A percentile compares a stretch with the other conserved stretches of the same genome.
phyloP scores from a whole-genome alignment of 2,113 vertebrate species.

The Campylomormyrus tamandua region DNA sequence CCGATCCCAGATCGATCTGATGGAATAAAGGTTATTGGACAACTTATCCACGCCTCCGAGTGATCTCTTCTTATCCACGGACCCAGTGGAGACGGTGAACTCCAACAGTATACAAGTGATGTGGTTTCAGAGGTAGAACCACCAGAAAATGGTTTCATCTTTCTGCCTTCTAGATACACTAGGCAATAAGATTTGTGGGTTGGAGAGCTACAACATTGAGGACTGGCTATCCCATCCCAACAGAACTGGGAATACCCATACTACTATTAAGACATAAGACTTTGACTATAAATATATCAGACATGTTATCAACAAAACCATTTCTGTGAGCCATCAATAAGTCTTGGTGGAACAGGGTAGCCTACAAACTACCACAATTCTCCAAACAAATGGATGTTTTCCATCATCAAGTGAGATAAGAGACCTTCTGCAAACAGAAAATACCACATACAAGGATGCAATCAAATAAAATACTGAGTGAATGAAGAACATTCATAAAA shows the following conservation, averaged over 20 bases:
- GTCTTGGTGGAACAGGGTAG: not conserved
- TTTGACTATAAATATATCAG: not conserved
- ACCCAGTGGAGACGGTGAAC: no score
- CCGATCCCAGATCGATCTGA: no score
- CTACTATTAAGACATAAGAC: not conserved
- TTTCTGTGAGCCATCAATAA: not conserved
- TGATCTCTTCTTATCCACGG: no score
- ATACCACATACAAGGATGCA: not conserved
- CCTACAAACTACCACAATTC: not conserved
- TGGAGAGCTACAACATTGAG: not conserved
- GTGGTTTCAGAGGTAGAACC: not conserved
- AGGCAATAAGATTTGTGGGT: not conserved
- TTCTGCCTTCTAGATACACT: not conserved
- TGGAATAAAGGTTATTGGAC: no score
- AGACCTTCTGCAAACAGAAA: not conserved
- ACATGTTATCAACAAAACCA: not conserved
- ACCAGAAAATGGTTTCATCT: not conserved
- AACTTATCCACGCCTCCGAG: no score
- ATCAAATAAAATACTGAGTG: not conserved
- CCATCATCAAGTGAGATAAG: not conserved
- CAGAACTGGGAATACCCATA: not conserved
- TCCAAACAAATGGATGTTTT: not conserved
- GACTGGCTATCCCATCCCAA: not conserved
- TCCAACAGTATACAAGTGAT: not conserved
- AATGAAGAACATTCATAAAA: no score